A percentile compares a stretch with the other conserved stretches of the same genome.
phyloP scores from a whole-genome alignment of 2,797 vertebrate genomes.

The Potorous gilbertii region DNA sequence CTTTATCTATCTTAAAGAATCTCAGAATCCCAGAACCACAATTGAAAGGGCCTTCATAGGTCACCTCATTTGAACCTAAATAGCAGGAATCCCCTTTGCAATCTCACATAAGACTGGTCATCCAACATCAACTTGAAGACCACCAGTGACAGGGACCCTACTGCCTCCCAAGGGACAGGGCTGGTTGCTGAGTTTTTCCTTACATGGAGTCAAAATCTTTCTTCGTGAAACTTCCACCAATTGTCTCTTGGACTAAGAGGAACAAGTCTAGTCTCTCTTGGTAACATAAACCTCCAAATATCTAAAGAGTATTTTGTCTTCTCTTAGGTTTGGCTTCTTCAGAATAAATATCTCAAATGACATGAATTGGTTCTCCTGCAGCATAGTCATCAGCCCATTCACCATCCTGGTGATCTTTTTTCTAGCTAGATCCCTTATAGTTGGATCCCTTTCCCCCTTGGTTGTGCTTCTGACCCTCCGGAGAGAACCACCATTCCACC shows the following conservation, averaged over 20 bases:
- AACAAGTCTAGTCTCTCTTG: not conserved
- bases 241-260: not conserved
- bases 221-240: not conserved
- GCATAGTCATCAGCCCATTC: not conserved
- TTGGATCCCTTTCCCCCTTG: not conserved
- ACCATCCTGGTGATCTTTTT: not conserved
- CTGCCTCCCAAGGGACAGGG: not conserved
- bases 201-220: not conserved
- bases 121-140: not conserved
- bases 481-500: not conserved
- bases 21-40: not conserved
- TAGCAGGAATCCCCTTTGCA: not conserved
- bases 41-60: not conserved
- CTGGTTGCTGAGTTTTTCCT: not conserved
- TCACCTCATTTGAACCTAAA: not conserved
- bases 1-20: not conserved
- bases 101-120: not conserved
- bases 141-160: not conserved
- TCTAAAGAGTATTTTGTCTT: not conserved
- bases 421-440: not conserved
- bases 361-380: not conserved
- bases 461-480: not conserved
- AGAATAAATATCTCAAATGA: not conserved
- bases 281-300: not conserved
- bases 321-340: not conserved